Percentiles rank a stretch among this genome's conserved stretches.
These are phyloP conservation scores for Heptranchias perlo DNA, from an alignment of 2,113 vertebrate genomes.

Conservation along the genomic window DNA sequence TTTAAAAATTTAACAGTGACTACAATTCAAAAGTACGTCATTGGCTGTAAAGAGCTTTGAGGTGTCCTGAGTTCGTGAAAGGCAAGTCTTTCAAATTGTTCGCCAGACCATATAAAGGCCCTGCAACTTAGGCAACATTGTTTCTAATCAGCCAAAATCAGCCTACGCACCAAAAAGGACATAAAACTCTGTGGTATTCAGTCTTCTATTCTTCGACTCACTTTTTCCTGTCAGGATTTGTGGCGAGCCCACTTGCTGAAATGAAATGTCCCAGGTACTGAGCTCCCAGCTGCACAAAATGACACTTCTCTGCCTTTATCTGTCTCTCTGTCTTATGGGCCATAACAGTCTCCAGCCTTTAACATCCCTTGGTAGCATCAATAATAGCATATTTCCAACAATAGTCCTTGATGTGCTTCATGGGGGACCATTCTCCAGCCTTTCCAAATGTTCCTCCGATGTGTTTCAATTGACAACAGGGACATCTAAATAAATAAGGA, in stretches of 20 bases:
- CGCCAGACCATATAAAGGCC: no score
- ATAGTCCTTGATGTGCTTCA: no score
- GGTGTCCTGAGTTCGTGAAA: no score
- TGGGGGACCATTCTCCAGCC: no score
- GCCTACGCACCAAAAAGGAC: background rate
- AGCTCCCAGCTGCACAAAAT: background rate
- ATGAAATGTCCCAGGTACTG: background rate
- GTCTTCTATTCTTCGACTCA: background rate
- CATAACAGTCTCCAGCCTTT: background rate
- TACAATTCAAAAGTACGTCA: no score
- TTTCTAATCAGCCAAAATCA: background rate
- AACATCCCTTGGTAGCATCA: no score
- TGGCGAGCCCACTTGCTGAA: background rate
- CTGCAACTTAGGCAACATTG: background rate
- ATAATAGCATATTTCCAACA: no score
- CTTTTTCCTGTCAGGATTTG: background rate
- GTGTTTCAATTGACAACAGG: background rate
- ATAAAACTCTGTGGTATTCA: background rate
- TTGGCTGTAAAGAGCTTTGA: no score
- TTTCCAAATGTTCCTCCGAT: background rate
- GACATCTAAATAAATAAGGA: background rate
- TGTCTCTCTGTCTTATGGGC: background rate
- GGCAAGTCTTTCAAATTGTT: no score
- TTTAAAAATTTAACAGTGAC: no score
- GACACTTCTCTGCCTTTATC: background rate